phyloP scores from a whole-genome alignment of 2,797 vertebrate genomes.

The Phoeniculus purpureus region DNA sequence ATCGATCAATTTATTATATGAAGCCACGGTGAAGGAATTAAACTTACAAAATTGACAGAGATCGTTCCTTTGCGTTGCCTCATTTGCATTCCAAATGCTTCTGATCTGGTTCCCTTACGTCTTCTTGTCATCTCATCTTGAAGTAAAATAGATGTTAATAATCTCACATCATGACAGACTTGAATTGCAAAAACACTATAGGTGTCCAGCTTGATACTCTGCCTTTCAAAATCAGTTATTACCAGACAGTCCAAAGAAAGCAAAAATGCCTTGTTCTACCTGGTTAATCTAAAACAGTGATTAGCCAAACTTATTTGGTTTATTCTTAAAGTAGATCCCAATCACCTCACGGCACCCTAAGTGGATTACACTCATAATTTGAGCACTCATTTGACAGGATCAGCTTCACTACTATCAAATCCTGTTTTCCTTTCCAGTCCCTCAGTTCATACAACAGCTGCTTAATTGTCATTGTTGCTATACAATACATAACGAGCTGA shows the following conservation, averaged over 20 bases:
- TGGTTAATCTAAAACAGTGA: not conserved
- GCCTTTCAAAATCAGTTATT: not conserved
- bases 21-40: not conserved
- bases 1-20: not conserved
- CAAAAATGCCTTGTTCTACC: not conserved
- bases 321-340: not conserved
- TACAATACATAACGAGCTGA: constrained; percentile 1
- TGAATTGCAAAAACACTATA: not conserved
- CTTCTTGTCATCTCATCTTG: constrained; percentile 90
- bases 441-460: not conserved
- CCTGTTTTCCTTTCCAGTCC: not conserved
- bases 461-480: constrained; percentile 20
- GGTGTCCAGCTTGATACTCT: not conserved
- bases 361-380: not conserved
- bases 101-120: constrained; percentile 90
- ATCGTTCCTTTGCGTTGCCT: constrained; percentile 94
- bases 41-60: constrained; percentile 97
- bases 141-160: constrained; percentile 41
- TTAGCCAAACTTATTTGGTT: not conserved
- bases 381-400: not conserved
- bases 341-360: not conserved
- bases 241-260: not conserved
- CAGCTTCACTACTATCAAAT: not conserved
- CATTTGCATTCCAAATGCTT: constrained; percentile 97
- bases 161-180: not conserved